Evolutionary conservation across 2,888 invertebrate genomes (phyloP).

Genomic region (Cylloceria caligata): DNA sequence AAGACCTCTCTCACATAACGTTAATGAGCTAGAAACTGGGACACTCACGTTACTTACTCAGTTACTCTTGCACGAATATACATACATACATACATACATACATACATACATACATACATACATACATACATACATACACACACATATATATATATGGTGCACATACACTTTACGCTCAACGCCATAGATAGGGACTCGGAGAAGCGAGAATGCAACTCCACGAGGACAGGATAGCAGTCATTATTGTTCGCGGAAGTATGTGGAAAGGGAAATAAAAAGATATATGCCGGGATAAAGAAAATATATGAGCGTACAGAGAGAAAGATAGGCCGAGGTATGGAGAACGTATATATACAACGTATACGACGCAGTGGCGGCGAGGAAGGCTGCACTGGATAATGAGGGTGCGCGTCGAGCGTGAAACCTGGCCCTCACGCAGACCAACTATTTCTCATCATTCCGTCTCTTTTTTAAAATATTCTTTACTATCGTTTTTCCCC

Average conservation of each 20-base stretch:
- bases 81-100: neutral
- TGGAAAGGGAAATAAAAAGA: constrained; percentile 64
- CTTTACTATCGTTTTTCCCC: neutral
- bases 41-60: constrained; percentile 22
- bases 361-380: constrained; percentile 39
- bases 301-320: constrained; percentile 69
- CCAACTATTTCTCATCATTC: constrained; percentile 50
- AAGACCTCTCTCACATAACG: constrained; percentile 12
- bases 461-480: neutral
- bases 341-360: constrained; percentile 56
- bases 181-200: neutral
- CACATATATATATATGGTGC: too few relatives aligned
- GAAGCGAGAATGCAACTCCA: constrained; percentile 35
- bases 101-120: constrained; percentile 1
- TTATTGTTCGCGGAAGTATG: constrained; percentile 61
- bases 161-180: too few relatives aligned
- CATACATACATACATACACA: neutral
- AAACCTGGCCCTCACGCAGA: constrained; percentile 66
- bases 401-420: constrained; percentile 68
- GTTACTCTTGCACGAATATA: neutral
- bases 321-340: constrained; percentile 53
- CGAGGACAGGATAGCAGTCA: constrained; percentile 57
- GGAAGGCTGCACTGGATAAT: constrained; percentile 69
- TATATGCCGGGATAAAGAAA: constrained; percentile 63
- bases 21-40: constrained; percentile 37